phyloP scores from a whole-genome alignment of 1,140 invertebrate species.

The Macrostomum lignano region DNA sequence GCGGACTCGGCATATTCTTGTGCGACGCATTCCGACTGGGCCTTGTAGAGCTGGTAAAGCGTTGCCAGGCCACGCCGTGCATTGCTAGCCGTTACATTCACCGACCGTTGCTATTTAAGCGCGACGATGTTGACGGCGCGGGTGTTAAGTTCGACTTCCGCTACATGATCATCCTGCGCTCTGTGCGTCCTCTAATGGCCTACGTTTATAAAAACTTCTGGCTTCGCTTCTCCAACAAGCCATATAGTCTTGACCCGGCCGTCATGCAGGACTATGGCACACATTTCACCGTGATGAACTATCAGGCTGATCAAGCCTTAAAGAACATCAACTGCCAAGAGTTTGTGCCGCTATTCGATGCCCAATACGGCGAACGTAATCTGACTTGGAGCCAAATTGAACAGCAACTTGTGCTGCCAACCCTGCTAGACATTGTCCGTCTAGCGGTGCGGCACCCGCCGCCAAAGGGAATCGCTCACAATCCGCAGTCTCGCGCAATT shows the following conservation, averaged over 20 bases:
- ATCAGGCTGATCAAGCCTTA: too few species aligned
- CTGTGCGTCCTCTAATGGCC: slow-evolving; percentile 41
- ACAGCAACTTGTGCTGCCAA: slow-evolving; percentile 1
- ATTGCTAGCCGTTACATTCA: slow-evolving; percentile 59
- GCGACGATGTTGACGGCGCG: slow-evolving; percentile 37
- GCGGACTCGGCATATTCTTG: slow-evolving; percentile 54
- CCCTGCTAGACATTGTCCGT: slow-evolving; percentile 35
- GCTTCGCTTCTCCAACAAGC: too few species aligned
- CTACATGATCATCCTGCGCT: slow-evolving; percentile 50
- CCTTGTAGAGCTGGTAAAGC: too few species aligned
- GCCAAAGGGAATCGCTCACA: slow-evolving; percentile 44
- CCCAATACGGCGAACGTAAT: slow-evolving; percentile 36
- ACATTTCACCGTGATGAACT: slow-evolving; percentile 81
- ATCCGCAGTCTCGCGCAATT: slow-evolving; percentile 47
- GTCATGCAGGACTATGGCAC: slow-evolving; percentile 57
- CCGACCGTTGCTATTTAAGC: slow-evolving; percentile 47
- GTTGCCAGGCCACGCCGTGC: too few species aligned
- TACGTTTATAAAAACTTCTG: too few species aligned
- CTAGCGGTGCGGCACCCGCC: slow-evolving; percentile 35
- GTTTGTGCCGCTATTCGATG: slow-evolving; percentile 41
- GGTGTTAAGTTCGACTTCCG: slow-evolving; percentile 64
- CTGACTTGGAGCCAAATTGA: slow-evolving; percentile 16
- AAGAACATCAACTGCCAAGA: slow-evolving; percentile 46
- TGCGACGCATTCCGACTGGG: slow-evolving; percentile 49
- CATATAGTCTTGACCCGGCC: too few species aligned